Evolutionary conservation across 2,797 vertebrate species (phyloP).

Genomic region (Gymnothorax reevesii): DNA sequence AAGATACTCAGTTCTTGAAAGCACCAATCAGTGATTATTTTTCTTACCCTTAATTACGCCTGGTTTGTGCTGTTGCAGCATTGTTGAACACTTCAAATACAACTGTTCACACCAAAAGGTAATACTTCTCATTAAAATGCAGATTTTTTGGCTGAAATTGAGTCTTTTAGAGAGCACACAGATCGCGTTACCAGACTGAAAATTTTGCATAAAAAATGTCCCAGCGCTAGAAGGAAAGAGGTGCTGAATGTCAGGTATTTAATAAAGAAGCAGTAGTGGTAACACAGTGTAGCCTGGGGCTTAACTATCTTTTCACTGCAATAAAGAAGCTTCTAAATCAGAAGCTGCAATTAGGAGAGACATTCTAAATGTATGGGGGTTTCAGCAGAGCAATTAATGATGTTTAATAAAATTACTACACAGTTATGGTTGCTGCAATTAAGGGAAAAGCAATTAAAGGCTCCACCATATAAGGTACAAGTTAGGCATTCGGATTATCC

Average conservation of each 20-base stretch:
- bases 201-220: too few relatives aligned
- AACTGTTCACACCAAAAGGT: background rate
- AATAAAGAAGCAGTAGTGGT: slow-evolving; percentile 20
- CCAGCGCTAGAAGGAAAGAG: slow-evolving; percentile 9
- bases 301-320: slow-evolving; percentile 15
- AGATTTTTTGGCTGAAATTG: too few relatives aligned
- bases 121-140: too few relatives aligned
- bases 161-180: too few relatives aligned
- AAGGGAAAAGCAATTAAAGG: slow-evolving; percentile 31
- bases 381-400: slow-evolving; percentile 38
- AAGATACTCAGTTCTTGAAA: background rate
- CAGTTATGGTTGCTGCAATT: slow-evolving; percentile 19
- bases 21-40: background rate
- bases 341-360: slow-evolving; percentile 19
- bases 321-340: background rate
- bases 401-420: slow-evolving; percentile 36
- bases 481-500: slow-evolving; percentile 16
- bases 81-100: background rate
- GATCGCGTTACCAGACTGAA: too few relatives aligned
- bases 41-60: background rate
- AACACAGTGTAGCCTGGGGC: slow-evolving; percentile 36
- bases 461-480: slow-evolving; percentile 20
- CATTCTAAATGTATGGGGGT: slow-evolving; percentile 25
- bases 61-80: background rate
- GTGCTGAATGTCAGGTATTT: slow-evolving; percentile 39